Conservation (phyloP, 1,140 invertebrate genomes). For the Calliopsis andreniformis region DNA sequence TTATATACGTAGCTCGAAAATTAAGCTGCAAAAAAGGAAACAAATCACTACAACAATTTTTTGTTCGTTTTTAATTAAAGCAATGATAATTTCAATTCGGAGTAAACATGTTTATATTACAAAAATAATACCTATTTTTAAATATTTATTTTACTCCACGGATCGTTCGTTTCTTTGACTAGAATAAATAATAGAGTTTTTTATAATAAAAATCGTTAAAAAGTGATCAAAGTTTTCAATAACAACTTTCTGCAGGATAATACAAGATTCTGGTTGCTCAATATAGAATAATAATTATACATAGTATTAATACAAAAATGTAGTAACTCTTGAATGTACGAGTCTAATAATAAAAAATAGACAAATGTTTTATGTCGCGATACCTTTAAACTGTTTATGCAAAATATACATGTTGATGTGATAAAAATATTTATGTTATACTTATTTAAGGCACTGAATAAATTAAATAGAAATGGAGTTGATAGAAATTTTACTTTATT, state of each 20-base stretch:
- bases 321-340: not conserved
- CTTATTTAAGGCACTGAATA: constrained; percentile 45
- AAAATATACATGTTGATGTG: not conserved
- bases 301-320: constrained; percentile 5
- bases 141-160: constrained; percentile 14
- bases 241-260: constrained; percentile 4
- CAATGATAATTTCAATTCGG: constrained; percentile 8
- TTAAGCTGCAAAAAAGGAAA: not conserved
- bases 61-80: constrained; percentile 7
- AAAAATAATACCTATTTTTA: constrained; percentile 18
- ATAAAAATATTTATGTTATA: constrained; percentile 10
- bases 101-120: constrained; percentile 20
- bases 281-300: constrained; percentile 32
- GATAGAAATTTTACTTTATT: constrained; percentile 52
- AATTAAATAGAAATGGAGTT: constrained; percentile 43
- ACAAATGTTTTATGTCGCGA: not conserved
- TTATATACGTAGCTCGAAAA: not conserved
- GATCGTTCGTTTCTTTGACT: constrained; percentile 58
- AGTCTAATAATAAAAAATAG: not conserved
- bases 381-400: not conserved
- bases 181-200: constrained; percentile 49
- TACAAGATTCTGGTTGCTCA: not conserved
- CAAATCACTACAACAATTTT: constrained; percentile 7
- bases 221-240: constrained; percentile 10
- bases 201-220: constrained; percentile 26